A percentile compares a stretch with the other conserved stretches of the same genome.
Conservation (phyloP, 2,113 vertebrate species). For the Ptilonorhynchus violaceus region DNA sequence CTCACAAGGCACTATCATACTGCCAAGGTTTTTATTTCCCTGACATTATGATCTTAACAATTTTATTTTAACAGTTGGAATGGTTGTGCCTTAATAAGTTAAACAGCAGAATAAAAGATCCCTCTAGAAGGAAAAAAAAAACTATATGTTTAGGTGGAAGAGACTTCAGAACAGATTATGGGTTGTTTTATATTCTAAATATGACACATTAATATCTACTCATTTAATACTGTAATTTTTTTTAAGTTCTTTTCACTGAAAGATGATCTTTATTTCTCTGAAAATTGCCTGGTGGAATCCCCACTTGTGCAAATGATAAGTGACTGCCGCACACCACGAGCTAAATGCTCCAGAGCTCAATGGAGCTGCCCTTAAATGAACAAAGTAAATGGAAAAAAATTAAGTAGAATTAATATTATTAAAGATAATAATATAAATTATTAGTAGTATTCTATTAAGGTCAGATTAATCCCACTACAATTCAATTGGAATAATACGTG, state of each 20-base stretch:
- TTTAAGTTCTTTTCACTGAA: constrained; percentile 50
- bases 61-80: constrained; percentile 49
- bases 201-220: constrained; percentile 51
- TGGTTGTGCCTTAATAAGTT: constrained; percentile 9
- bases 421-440: constrained; percentile 76
- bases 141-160: constrained; percentile 15
- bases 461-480: constrained; percentile 69
- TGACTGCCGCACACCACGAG: constrained; percentile 39
- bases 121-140: constrained; percentile 5
- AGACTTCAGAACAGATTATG: constrained; percentile 39
- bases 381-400: constrained; percentile 62
- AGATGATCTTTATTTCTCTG: constrained; percentile 65
- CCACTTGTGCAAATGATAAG: constrained; percentile 46
- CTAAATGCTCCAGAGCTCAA: constrained; percentile 47
- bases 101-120: constrained; percentile 38
- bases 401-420: constrained; percentile 71
- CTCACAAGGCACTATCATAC: neutral
- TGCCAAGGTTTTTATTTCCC: constrained; percentile 43
- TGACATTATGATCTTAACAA: constrained; percentile 34
- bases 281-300: constrained; percentile 61
- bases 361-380: constrained; percentile 58
- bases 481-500: constrained; percentile 62
- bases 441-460: constrained; percentile 70
- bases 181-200: constrained; percentile 59
- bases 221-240: constrained; percentile 63